phyloP scores from a whole-genome alignment of 2,888 invertebrate species.

The Pachycephus smyrnensis region DNA sequence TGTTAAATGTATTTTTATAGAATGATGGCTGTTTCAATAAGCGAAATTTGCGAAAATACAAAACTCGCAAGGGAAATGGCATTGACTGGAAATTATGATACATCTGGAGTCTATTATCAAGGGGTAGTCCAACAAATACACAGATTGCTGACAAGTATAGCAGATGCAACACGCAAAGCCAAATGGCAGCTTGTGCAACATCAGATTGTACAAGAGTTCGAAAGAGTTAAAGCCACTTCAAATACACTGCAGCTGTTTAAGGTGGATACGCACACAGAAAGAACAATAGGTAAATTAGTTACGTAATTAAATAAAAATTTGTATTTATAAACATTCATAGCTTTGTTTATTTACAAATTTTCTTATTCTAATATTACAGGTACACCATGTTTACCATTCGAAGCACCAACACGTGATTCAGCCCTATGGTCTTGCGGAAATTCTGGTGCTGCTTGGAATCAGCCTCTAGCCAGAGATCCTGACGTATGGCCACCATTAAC shows the following conservation, averaged over 20 bases:
- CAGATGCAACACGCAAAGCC: constrained; percentile 83
- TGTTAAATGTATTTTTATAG: neutral
- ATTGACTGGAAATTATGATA: constrained; percentile 94
- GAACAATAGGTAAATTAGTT: constrained; percentile 57
- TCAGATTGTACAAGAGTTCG: constrained; percentile 89
- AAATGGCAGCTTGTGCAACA: constrained; percentile 94
- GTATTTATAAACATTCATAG: neutral
- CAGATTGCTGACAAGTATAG: constrained; percentile 82
- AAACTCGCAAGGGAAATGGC: constrained; percentile 96
- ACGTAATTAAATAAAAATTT: neutral
- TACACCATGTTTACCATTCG: constrained; percentile 66
- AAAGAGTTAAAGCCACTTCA: constrained; percentile 87
- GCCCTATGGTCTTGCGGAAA: constrained; percentile 79
- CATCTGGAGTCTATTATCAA: constrained; percentile 93
- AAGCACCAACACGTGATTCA: constrained; percentile 80
- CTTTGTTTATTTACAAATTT: constrained; percentile 7
- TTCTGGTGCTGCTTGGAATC: constrained; percentile 71
- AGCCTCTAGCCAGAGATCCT: constrained; percentile 74
- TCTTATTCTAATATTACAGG: constrained; percentile 35
- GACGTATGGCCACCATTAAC: constrained; percentile 92
- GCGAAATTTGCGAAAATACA: constrained; percentile 94
- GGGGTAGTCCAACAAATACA: constrained; percentile 93
- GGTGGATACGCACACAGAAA: constrained; percentile 74
- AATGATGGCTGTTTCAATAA: constrained; percentile 87
- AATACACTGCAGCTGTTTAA: constrained; percentile 82